phyloP scores from a whole-genome alignment of 2,888 invertebrate genomes.

The Acanthacorydalis orientalis region DNA sequence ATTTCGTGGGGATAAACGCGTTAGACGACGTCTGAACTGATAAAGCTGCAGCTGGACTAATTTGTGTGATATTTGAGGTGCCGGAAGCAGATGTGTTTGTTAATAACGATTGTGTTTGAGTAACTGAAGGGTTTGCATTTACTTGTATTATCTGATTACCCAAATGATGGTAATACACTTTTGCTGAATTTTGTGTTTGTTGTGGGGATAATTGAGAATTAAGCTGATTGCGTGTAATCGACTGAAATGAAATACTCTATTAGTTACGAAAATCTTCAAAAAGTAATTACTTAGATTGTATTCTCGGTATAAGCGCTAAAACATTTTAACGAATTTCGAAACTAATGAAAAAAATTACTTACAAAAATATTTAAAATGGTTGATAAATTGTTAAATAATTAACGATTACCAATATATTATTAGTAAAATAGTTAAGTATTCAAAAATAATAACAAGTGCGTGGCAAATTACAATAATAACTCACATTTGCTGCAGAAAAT shows the following conservation, averaged over 20 bases:
- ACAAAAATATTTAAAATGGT: no score
- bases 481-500: slow-evolving; percentile 20
- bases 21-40: neutral
- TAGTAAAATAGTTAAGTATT: no score
- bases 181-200: slow-evolving; percentile 12
- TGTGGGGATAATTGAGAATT: no score
- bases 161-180: slow-evolving; percentile 28
- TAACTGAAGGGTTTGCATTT: slow-evolving; percentile 8
- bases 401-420: no score
- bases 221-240: neutral
- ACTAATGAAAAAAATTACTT: no score
- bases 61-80: neutral
- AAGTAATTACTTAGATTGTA: no score
- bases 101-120: neutral
- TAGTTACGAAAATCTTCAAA: no score
- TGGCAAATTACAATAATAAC: slow-evolving; percentile 5
- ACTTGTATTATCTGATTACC: slow-evolving; percentile 27
- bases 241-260: neutral
- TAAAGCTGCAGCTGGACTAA: neutral
- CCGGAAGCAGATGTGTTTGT: neutral
- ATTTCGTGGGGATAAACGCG: neutral
- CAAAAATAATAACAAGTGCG: no score
- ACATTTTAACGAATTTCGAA: no score
- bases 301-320: no score
- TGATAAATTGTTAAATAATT: no score